Percentiles rank a stretch among this genome's conserved stretches.
Evolutionary conservation across 2,797 vertebrate species (phyloP).

Genomic region (Spea hammondii): DNA sequence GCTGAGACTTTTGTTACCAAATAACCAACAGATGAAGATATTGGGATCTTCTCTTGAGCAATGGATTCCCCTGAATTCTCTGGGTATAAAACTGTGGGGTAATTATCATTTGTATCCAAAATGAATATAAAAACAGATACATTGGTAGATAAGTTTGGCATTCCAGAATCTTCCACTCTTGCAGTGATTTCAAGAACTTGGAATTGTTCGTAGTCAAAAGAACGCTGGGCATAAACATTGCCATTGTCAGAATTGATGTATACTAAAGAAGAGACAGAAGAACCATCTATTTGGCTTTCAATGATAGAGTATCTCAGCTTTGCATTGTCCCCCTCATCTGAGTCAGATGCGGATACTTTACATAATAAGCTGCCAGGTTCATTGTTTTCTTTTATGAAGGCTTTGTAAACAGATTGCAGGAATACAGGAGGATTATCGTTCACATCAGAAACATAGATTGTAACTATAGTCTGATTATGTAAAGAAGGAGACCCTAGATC

Average conservation of each 20-base stretch:
- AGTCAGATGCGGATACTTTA: slow-evolving; percentile 81
- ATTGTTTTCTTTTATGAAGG: slow-evolving; percentile 87
- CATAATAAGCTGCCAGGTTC: slow-evolving; percentile 79
- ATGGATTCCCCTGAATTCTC: slow-evolving; percentile 10
- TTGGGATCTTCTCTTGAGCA: slow-evolving; percentile 10
- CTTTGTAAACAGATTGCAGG: slow-evolving; percentile 82
- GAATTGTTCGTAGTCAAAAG: slow-evolving; percentile 68
- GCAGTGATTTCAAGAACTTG: slow-evolving; percentile 62
- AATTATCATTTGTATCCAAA: slow-evolving; percentile 37
- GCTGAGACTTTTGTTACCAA: slow-evolving; percentile 27
- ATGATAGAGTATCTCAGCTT: slow-evolving; percentile 82
- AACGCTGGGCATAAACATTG: slow-evolving; percentile 68
- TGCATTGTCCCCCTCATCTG: slow-evolving; percentile 82
- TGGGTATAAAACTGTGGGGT: slow-evolving; percentile 17
- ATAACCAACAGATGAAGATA: slow-evolving; percentile 22
- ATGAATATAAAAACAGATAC: slow-evolving; percentile 25
- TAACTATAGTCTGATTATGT: slow-evolving; percentile 74
- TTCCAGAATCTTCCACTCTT: slow-evolving; percentile 64
- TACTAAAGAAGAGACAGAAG: slow-evolving; percentile 81
- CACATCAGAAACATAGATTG: slow-evolving; percentile 86
- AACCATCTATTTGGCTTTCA: slow-evolving; percentile 69
- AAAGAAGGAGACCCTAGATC: slow-evolving; percentile 83
- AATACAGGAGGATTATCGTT: slow-evolving; percentile 91
- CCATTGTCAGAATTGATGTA: slow-evolving; percentile 87
- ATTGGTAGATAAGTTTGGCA: slow-evolving; percentile 54